phyloP scores from a whole-genome alignment of 2,797 vertebrate species.

The Knipowitschia caucasica region DNA sequence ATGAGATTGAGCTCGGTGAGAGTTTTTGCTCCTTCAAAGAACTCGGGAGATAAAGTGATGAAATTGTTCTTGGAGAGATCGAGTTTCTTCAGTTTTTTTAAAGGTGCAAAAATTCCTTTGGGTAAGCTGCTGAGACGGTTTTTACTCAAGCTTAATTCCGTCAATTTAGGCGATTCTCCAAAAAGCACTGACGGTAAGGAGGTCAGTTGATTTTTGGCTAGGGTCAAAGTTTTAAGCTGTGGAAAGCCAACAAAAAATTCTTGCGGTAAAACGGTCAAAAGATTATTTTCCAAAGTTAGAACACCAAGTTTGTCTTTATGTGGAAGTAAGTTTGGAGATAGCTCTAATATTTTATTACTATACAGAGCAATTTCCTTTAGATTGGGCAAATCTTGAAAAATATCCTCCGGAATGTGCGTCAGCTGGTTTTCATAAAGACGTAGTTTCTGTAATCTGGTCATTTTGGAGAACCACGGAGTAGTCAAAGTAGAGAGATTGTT shows the following conservation, averaged over 20 bases:
- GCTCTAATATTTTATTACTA: slow-evolving; percentile 62
- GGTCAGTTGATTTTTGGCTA: slow-evolving; percentile 66
- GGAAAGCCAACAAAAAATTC: slow-evolving; percentile 72
- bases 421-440: slow-evolving; percentile 78
- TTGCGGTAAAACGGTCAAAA: slow-evolving; percentile 64
- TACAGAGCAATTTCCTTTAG: slow-evolving; percentile 70
- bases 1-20: slow-evolving; percentile 71
- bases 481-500: slow-evolving; percentile 70
- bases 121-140: slow-evolving; percentile 78
- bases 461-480: slow-evolving; percentile 63
- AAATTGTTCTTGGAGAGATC: slow-evolving; percentile 75
- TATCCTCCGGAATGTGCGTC: slow-evolving; percentile 62
- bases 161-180: slow-evolving; percentile 55
- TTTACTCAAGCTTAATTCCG: slow-evolving; percentile 60
- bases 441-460: slow-evolving; percentile 60
- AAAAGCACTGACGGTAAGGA: slow-evolving; percentile 69
- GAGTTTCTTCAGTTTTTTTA: slow-evolving; percentile 69
- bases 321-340: slow-evolving; percentile 69
- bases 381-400: slow-evolving; percentile 62
- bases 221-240: slow-evolving; percentile 61
- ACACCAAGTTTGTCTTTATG: slow-evolving; percentile 69
- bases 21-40: slow-evolving; percentile 69
- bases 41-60: slow-evolving; percentile 52
- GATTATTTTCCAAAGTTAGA: slow-evolving; percentile 72
- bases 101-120: slow-evolving; percentile 61